A percentile compares a stretch with the other conserved stretches of the same genome.
These are phyloP conservation scores for Catagonus wagneri DNA, from an alignment of 2,113 vertebrate species.

Conservation along the genomic window DNA sequence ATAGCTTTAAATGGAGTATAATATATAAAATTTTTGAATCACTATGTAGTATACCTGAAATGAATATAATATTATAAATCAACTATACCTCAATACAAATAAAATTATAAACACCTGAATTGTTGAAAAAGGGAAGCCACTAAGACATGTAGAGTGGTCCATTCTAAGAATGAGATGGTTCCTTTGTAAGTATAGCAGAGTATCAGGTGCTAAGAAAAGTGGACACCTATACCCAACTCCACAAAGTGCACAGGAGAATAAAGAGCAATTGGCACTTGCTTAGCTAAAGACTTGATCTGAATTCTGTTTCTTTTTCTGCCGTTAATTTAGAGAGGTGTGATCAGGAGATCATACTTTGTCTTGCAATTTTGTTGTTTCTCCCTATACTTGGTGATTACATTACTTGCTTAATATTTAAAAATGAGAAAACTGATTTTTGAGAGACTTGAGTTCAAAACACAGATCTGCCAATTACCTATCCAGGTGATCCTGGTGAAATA, in stretches of 20 bases:
- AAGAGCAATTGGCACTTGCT: background rate
- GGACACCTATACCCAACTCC: background rate
- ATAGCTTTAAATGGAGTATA: background rate
- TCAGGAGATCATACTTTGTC: background rate
- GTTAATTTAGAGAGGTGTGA: background rate
- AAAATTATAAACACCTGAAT: background rate
- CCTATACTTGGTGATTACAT: background rate
- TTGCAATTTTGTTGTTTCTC: background rate
- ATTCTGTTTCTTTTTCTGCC: background rate
- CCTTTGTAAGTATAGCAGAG: background rate
- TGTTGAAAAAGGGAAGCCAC: background rate
- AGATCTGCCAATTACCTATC: background rate
- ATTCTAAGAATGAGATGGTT: background rate
- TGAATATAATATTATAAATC: background rate
- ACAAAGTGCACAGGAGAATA: background rate
- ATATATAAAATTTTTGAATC: background rate
- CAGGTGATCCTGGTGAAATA: background rate
- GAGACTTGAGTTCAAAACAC: background rate
- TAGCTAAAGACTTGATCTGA: background rate
- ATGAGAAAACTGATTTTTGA: background rate
- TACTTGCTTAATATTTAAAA: slow-evolving; percentile 37
- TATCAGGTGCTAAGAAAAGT: background rate
- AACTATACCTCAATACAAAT: background rate
- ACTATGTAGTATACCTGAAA: background rate
- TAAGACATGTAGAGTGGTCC: background rate